These are phyloP conservation scores for Muscicapa striata DNA, from an alignment of 2,797 vertebrate genomes.

Conservation along the genomic window DNA sequence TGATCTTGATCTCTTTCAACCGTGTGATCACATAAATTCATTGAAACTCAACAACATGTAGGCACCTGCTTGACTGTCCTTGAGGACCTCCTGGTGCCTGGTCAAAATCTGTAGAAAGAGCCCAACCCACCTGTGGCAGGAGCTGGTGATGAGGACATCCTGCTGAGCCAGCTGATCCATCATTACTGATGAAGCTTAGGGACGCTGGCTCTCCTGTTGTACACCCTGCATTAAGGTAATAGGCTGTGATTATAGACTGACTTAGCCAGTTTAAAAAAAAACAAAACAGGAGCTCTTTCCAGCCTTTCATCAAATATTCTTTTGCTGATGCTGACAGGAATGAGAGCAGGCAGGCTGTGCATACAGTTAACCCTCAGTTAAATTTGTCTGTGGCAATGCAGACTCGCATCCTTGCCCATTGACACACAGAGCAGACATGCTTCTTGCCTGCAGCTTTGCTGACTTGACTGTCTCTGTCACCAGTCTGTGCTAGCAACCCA, in stretches of 20 bases:
- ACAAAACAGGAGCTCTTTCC: background rate
- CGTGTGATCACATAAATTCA: background rate
- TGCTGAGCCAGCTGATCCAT: background rate
- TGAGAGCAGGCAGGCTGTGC: background rate
- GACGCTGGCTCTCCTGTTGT: background rate
- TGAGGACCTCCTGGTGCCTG: background rate
- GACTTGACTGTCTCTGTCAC: background rate
- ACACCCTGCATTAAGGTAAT: background rate
- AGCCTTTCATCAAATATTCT: background rate
- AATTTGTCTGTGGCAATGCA: background rate
- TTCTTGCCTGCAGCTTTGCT: background rate
- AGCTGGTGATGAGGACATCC: fast-evolving
- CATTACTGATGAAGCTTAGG: background rate
- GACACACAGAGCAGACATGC: background rate
- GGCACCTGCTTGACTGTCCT: background rate
- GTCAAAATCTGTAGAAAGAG: background rate
- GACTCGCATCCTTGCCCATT: background rate
- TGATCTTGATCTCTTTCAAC: background rate
- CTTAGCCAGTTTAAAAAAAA: background rate
- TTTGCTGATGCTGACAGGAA: slow-evolving; percentile 18
- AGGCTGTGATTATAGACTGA: background rate
- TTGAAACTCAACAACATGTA: background rate
- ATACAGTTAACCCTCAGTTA: background rate
- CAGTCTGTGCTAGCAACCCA: background rate
- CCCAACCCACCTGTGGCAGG: background rate